Base-by-base conservation (phyloP, 2,797 vertebrate species). In the Micrastur ruficollis region DNA sequence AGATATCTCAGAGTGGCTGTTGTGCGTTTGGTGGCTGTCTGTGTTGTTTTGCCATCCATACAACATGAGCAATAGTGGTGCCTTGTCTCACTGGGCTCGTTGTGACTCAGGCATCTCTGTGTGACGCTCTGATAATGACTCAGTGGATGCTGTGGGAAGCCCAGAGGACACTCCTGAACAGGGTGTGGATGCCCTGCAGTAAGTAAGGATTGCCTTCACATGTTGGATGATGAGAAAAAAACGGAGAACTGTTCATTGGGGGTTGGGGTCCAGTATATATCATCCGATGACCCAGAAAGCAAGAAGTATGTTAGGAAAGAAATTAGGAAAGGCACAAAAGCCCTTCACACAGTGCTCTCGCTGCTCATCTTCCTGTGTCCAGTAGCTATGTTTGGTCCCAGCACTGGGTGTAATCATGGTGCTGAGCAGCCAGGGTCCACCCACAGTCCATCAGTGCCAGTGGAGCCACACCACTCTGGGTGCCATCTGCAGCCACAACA, bases 41-140 rank as follows among this genome's bases (percentile, higher is more conserved):
- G 7, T 22, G 56, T 68, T 6, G 0, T 32, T 53, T 71, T 67
- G 31, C 36, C 46, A 21, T 3, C 29, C 1, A 2, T 18, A 16
- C 34, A 34, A 14, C 5, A 3, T 0, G 13, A 73, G 50, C 44
- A 78, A 12, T 1, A 46, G 47, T 5, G 2, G 18, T 53, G 34
- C 38, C 19, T 81, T 4, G 2, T 27, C 67, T 49, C 21, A 14
- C 5, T 0, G 0, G 46, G 36, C 42, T 65, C 1, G 0, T 0
- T 18, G 50, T n/a, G 55, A 23, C 59, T 62, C 6, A 0, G 32
- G 49, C 21, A 50, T 11, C 34, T 26, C 66, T 36, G 20, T 18
- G 47, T 2, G 4, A 58, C 38, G 25, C 17, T 56, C 32, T 3
- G 2, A 6, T 14, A 21, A 21, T 0, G 5, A 34, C n/a, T 26